Evolutionary conservation across 2,797 vertebrate genomes (phyloP).

Genomic region (Florisuga fusca): DNA sequence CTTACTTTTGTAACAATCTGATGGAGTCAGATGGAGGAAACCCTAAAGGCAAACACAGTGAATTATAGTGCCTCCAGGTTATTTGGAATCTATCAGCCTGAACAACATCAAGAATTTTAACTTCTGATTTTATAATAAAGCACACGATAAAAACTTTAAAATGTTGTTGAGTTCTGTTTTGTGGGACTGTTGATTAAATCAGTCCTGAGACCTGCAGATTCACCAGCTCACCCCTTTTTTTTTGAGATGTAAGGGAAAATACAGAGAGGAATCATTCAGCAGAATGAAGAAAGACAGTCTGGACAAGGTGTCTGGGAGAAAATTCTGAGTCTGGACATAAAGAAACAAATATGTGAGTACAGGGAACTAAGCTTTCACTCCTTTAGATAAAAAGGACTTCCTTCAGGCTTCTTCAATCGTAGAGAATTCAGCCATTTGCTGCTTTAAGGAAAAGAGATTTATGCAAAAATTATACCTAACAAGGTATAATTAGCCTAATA

Average conservation of each 20-base stretch:
- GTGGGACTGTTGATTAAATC: neutral
- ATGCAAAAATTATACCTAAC: neutral
- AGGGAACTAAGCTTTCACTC: neutral
- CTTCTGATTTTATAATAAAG: neutral
- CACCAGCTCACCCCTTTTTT: neutral
- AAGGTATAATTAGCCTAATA: no score
- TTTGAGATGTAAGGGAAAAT: neutral
- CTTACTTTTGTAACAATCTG: neutral
- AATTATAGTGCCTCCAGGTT: neutral
- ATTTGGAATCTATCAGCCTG: neutral
- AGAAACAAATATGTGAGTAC: neutral
- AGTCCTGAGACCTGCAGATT: neutral
- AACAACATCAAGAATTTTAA: neutral
- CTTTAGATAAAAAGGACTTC: neutral
- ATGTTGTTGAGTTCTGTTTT: neutral
- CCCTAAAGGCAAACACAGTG: neutral
- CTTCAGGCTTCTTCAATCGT: neutral
- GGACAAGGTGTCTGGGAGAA: neutral
- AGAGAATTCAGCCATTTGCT: neutral
- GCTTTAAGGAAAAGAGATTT: neutral
- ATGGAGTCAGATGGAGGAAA: neutral
- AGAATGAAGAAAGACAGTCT: neutral
- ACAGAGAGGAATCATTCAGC: neutral
- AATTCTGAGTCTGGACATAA: neutral
- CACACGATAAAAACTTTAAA: neutral